phyloP scores from a whole-genome alignment of 2,113 vertebrate genomes.

The Ceyx melanurus region DNA sequence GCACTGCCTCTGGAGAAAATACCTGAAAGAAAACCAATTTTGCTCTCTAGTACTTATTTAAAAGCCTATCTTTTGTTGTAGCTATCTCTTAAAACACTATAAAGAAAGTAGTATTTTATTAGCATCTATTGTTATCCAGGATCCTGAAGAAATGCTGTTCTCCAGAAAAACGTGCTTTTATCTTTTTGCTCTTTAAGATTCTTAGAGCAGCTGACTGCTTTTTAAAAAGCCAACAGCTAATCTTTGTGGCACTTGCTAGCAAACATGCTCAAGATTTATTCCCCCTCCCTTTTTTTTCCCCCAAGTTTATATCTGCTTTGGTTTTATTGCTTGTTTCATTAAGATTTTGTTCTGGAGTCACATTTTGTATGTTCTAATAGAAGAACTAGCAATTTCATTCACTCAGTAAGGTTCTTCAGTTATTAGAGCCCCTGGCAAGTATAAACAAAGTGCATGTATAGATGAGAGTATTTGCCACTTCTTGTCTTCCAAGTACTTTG shows the following conservation, averaged over 20 bases:
- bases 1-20: not conserved
- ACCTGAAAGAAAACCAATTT: rapidly evolving
- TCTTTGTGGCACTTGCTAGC: not conserved
- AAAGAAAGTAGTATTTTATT: not conserved
- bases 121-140: not conserved
- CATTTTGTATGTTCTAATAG: not conserved
- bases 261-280: not conserved
- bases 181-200: not conserved
- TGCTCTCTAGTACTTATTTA: not conserved
- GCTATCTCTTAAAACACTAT: not conserved
- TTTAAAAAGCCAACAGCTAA: not conserved
- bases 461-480: not conserved
- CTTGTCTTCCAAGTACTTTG: not conserved
- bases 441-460: not conserved
- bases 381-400: not conserved
- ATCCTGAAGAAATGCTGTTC: not conserved
- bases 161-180: not conserved
- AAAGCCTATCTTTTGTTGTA: not conserved
- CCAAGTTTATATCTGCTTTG: not conserved
- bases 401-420: not conserved
- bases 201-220: not conserved
- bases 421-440: not conserved
- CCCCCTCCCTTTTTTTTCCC: not conserved
- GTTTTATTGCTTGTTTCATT: not conserved
- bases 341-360: not conserved